Conservation (phyloP, 2,797 vertebrate species). For the Mormyrus hasselquistii region DNA sequence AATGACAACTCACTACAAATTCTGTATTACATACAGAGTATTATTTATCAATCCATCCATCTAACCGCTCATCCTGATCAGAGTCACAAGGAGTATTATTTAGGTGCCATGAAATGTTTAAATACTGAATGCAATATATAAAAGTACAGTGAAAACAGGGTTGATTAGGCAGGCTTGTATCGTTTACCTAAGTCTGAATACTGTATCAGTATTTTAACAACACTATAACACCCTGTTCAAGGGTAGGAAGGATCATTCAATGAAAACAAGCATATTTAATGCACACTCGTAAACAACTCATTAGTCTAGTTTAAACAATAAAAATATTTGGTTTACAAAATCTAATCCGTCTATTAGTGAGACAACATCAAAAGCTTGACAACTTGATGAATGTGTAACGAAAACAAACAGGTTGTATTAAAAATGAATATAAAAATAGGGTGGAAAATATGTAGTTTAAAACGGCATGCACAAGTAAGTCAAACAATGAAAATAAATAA, state of each 20-base stretch:
- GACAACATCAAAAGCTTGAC: background rate
- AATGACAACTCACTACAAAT: background rate
- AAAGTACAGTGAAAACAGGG: background rate
- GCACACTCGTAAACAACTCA: background rate
- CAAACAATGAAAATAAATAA: constrained; percentile 9
- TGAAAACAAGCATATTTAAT: background rate
- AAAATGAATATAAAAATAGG: constrained; percentile 13
- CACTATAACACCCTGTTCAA: background rate
- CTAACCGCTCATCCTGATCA: background rate
- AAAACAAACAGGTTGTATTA: constrained; percentile 3
- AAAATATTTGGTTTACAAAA: background rate
- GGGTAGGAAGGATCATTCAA: background rate
- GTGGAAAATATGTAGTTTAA: background rate
- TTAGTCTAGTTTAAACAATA: background rate
- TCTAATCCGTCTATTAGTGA: background rate
- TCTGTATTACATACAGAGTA: background rate
- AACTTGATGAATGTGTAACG: background rate
- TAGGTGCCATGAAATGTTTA: background rate
- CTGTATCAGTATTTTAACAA: background rate
- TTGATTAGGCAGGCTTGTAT: background rate
- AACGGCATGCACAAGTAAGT: constrained; percentile 12
- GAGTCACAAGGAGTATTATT: background rate
- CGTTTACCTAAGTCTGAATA: background rate
- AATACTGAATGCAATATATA: background rate
- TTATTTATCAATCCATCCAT: background rate